Percentiles rank a stretch among this genome's conserved stretches.
These are phyloP conservation scores for Pao palembangensis DNA, from an alignment of 2,113 vertebrate genomes.

Conservation along the genomic window DNA sequence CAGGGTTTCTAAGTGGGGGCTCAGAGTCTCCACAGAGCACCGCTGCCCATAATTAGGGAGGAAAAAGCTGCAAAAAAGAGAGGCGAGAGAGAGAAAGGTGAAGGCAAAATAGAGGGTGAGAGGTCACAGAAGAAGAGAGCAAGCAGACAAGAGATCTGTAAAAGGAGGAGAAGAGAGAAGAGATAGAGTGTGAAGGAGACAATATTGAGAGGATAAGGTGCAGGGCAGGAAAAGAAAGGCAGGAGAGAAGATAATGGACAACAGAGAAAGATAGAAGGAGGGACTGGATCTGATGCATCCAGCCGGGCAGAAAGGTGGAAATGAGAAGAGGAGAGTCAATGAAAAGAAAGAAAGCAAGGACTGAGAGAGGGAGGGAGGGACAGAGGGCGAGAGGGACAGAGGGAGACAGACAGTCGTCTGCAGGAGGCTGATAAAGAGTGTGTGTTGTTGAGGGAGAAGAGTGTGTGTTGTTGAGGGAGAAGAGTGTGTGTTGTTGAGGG, in stretches of 20 bases:
- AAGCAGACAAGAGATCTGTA: constrained; percentile 27
- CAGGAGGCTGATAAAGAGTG: too few species aligned
- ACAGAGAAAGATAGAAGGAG: constrained; percentile 8
- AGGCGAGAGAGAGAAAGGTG: too few species aligned
- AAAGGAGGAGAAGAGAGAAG: constrained; percentile 44
- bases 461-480: too few species aligned
- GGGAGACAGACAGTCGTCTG: not conserved
- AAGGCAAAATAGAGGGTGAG: too few species aligned
- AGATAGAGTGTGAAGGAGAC: constrained; percentile 49
- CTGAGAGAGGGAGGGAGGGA: constrained; percentile 7
- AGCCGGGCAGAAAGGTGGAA: not conserved
- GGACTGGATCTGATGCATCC: not conserved
- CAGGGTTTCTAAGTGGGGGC: constrained; percentile 13
- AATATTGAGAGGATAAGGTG: constrained; percentile 39
- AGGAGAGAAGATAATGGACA: constrained; percentile 17
- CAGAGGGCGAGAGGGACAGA: too few species aligned
- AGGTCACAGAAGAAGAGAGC: too few species aligned
- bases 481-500: too few species aligned
- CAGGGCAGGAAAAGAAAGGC: constrained; percentile 37
- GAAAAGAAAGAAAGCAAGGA: not conserved
- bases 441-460: too few species aligned
- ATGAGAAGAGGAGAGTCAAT: not conserved
- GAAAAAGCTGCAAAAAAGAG: too few species aligned
- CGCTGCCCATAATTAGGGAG: not conserved
- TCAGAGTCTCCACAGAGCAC: constrained; percentile 27